Conservation (phyloP, 2,888 invertebrate species). For the Troglohyphantes excavatus region DNA sequence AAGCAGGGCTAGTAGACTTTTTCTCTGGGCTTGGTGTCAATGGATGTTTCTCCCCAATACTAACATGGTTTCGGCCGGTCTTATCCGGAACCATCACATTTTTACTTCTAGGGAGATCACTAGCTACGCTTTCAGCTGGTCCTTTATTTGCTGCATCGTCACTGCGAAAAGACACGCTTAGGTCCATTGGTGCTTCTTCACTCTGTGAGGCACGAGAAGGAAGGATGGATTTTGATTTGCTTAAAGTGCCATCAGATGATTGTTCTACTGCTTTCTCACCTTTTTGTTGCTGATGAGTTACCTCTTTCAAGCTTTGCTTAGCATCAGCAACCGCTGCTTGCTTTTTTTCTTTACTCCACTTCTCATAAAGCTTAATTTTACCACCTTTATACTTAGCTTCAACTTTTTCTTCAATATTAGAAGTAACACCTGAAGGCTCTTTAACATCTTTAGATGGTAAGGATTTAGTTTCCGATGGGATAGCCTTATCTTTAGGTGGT, state of each 20-base stretch:
- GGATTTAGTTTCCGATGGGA: background rate
- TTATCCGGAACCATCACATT: constrained; percentile 4
- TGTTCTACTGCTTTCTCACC: background rate
- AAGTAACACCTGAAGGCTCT: background rate
- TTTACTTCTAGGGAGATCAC: background rate
- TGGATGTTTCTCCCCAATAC: constrained; percentile 11
- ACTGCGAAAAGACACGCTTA: constrained; percentile 47
- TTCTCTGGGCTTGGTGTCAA: background rate
- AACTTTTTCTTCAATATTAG: background rate
- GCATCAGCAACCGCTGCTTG: constrained; percentile 1
- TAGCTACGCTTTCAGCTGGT: background rate
- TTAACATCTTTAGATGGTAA: background rate
- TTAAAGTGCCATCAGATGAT: background rate
- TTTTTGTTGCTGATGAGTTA: background rate
- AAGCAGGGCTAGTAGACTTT: background rate
- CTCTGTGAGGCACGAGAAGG: background rate
- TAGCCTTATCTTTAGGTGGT: background rate
- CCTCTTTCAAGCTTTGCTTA: background rate
- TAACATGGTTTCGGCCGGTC: constrained; percentile 4
- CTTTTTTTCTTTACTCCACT: constrained; percentile 70
- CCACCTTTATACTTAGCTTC: constrained; percentile 46
- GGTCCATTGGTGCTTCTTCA: constrained; percentile 61
- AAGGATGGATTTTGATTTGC: constrained; percentile 23
- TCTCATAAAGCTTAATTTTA: constrained; percentile 69
- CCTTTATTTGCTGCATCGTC: background rate